phyloP scores from a whole-genome alignment of 2,888 invertebrate species.

The Nephrotoma flavescens region DNA sequence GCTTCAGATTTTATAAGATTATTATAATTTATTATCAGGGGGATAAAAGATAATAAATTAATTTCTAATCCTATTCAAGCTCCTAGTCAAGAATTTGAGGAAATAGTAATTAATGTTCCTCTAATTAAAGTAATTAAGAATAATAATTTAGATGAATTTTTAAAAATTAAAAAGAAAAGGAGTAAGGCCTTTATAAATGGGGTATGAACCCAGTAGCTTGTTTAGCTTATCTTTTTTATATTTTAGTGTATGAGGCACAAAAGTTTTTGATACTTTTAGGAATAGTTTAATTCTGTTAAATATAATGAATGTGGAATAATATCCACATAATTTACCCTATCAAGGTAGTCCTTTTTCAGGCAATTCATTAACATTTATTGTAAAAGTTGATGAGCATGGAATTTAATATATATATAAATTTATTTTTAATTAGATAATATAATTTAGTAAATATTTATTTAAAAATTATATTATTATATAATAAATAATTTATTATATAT shows the following conservation, averaged over 20 bases:
- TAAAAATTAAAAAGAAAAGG: constrained; percentile 39
- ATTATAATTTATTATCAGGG: not conserved
- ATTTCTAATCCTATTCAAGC: not conserved
- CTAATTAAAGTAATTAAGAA: constrained; percentile 36
- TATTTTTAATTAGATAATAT: no score
- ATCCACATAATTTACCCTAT: constrained; percentile 23
- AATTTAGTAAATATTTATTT: no score
- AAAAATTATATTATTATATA: no score
- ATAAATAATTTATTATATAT: no score
- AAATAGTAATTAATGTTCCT: constrained; percentile 36
- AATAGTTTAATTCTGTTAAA: not conserved
- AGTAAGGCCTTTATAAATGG: constrained; percentile 3
- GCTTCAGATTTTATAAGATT: not conserved
- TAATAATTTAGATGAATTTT: constrained; percentile 17
- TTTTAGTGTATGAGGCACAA: not conserved
- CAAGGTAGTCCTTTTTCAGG: no score
- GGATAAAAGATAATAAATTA: not conserved
- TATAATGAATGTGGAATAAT: not conserved
- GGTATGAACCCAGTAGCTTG: not conserved
- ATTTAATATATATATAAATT: no score
- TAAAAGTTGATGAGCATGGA: constrained; percentile 35
- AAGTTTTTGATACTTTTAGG: not conserved
- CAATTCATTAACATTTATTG: constrained; percentile 18
- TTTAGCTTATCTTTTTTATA: not conserved
- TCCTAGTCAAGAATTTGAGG: constrained; percentile 28